Evolutionary conservation across 2,888 invertebrate species (phyloP).

Genomic region (Caenorhabditis panamensis): DNA sequence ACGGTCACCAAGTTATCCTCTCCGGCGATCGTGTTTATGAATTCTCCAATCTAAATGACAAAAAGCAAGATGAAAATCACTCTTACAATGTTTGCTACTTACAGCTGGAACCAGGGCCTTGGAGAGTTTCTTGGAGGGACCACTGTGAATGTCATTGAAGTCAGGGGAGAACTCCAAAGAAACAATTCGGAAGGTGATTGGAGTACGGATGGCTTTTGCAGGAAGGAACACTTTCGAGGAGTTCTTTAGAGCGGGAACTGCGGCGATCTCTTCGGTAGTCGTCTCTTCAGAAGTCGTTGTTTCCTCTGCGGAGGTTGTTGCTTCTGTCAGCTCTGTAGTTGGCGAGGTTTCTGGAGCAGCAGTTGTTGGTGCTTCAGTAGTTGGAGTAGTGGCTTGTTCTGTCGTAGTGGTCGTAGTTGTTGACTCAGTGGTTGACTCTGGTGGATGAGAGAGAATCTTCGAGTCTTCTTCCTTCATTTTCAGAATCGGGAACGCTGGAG

Average conservation of each 20-base stretch:
- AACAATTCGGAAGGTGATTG: slow-evolving; percentile 44
- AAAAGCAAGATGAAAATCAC: neutral
- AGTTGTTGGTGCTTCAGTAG: slow-evolving; percentile 5
- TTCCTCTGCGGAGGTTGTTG: slow-evolving; percentile 14
- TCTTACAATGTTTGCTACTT: neutral
- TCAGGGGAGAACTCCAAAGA: slow-evolving; percentile 49
- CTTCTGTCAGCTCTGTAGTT: neutral
- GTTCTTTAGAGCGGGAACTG: slow-evolving; percentile 34
- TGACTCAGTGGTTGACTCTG: neutral
- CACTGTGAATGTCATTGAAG: slow-evolving; percentile 53
- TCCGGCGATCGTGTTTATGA: slow-evolving; percentile 38
- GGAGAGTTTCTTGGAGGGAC: slow-evolving; percentile 50
- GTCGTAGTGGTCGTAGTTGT: slow-evolving; percentile 18
- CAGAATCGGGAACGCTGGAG: slow-evolving; percentile 58
- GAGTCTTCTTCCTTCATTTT: slow-evolving; percentile 57
- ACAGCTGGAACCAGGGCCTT: slow-evolving; percentile 43
- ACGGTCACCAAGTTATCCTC: slow-evolving; percentile 40
- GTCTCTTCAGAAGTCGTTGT: slow-evolving; percentile 34
- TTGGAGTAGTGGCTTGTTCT: neutral
- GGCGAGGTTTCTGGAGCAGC: slow-evolving; percentile 8
- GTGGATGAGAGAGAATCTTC: slow-evolving; percentile 38
- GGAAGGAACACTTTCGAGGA: slow-evolving; percentile 57
- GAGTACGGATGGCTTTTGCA: slow-evolving; percentile 46
- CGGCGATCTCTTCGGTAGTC: slow-evolving; percentile 22
- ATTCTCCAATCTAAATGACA: slow-evolving; percentile 40